These are phyloP conservation scores for Oryctolagus cuniculus DNA, from an alignment of 2,113 vertebrate species.

Conservation along the genomic window DNA sequence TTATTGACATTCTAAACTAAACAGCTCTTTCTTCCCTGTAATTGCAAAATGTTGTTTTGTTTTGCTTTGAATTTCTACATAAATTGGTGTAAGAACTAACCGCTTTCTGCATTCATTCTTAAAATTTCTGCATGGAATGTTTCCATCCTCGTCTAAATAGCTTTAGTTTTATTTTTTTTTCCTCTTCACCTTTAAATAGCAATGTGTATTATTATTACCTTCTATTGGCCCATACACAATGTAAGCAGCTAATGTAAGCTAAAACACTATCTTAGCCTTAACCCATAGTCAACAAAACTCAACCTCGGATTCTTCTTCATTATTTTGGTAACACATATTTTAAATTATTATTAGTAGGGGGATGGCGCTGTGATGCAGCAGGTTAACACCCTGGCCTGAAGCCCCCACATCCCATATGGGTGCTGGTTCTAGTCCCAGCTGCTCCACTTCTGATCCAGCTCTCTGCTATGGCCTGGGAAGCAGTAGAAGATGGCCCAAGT, in stretches of 20 bases:
- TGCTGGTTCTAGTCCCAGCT: no score
- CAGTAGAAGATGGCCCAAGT: no score
- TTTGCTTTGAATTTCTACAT: conserved; percentile 25
- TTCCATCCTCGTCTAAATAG: neutral
- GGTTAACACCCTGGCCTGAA: no score
- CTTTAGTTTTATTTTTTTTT: neutral
- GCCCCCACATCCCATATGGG: no score
- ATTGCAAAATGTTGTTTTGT: conserved; percentile 34
- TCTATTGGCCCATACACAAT: neutral
- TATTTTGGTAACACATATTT: neutral
- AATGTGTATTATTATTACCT: neutral
- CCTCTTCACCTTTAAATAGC: neutral
- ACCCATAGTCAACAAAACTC: neutral
- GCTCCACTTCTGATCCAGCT: no score
- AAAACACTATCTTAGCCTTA: neutral
- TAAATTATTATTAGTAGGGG: neutral
- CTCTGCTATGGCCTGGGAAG: no score
- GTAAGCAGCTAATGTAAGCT: neutral
- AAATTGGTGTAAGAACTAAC: neutral
- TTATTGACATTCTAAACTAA: conserved; percentile 44
- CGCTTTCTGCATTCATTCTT: neutral
- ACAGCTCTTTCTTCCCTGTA: neutral
- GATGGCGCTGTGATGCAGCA: no score
- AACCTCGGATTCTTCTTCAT: neutral
- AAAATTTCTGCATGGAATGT: neutral